Evolutionary conservation across 2,797 vertebrate species (phyloP).

Genomic region (Neostethus bicornis): DNA sequence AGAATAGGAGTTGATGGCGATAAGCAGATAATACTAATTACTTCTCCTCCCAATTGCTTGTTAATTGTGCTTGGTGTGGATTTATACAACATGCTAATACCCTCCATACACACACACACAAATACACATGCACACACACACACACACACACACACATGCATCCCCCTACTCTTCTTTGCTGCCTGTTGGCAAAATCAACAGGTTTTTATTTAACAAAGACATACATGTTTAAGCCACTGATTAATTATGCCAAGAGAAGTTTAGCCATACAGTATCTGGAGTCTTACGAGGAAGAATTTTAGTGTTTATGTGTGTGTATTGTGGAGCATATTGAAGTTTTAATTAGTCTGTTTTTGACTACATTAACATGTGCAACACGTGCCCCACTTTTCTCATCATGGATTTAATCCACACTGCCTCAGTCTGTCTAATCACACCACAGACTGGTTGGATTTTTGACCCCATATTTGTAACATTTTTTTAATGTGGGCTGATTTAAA

Average conservation of each 20-base stretch:
- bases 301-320: conserved; percentile 24
- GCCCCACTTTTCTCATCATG: conserved; percentile 4
- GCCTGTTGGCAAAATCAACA: conserved; percentile 79
- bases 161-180: conserved; percentile 51
- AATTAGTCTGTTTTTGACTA: background rate
- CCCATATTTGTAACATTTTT: too few species aligned
- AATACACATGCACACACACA: conserved; percentile 46
- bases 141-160: conserved; percentile 27
- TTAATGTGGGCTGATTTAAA: too few species aligned
- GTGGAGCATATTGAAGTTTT: conserved; percentile 1
- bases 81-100: conserved; percentile 75
- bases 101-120: conserved; percentile 49
- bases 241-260: conserved; percentile 78
- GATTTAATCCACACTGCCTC: conserved; percentile 5
- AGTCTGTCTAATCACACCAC: too few species aligned
- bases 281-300: conserved; percentile 11
- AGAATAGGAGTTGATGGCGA: conserved; percentile 71
- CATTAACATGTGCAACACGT: conserved; percentile 7
- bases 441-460: too few species aligned
- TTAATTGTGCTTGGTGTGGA: conserved; percentile 82
- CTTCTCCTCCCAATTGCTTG: conserved; percentile 84
- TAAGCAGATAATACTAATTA: conserved; percentile 86
- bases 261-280: conserved; percentile 39
- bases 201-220: conserved; percentile 70
- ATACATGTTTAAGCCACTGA: conserved; percentile 68